Evolutionary conservation across 2,888 invertebrate species (phyloP).

Genomic region (Cyaniris semiargus): DNA sequence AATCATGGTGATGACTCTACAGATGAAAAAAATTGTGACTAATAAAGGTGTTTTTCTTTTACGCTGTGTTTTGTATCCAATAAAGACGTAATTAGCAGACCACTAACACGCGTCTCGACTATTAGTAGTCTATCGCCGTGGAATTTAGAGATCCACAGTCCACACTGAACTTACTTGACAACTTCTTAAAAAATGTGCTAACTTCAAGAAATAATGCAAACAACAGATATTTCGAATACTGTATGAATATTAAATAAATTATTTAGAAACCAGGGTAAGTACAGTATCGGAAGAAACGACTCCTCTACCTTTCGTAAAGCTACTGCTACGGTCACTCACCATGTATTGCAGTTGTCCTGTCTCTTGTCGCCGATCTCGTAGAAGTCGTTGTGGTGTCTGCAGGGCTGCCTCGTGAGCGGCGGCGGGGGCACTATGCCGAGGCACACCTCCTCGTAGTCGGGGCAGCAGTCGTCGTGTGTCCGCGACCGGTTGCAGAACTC

Average conservation of each 20-base stretch:
- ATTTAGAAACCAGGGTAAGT: too few relatives aligned
- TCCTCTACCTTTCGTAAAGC: too few relatives aligned
- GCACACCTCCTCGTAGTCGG: slow-evolving; percentile 91
- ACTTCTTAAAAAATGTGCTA: too few relatives aligned
- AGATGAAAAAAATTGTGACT: background rate
- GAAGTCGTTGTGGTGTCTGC: slow-evolving; percentile 76
- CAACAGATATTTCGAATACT: too few relatives aligned
- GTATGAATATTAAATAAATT: too few relatives aligned
- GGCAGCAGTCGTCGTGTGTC: slow-evolving; percentile 93
- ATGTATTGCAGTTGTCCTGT: slow-evolving; percentile 86
- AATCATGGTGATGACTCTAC: background rate
- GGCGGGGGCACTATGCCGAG: slow-evolving; percentile 49
- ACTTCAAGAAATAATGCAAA: too few relatives aligned
- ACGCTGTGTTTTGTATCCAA: background rate
- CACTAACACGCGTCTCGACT: background rate
- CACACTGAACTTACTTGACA: too few relatives aligned
- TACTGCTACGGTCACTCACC: slow-evolving; percentile 73
- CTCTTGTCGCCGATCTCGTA: slow-evolving; percentile 75
- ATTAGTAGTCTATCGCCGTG: too few relatives aligned
- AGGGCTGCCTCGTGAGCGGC: slow-evolving; percentile 55
- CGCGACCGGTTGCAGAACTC: slow-evolving; percentile 90
- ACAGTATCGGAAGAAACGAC: too few relatives aligned
- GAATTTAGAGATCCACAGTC: too few relatives aligned
- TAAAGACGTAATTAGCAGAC: background rate
- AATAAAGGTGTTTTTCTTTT: background rate